Evolutionary conservation across 1,140 invertebrate genomes (phyloP).

Genomic region (Medauroidea extradentata): DNA sequence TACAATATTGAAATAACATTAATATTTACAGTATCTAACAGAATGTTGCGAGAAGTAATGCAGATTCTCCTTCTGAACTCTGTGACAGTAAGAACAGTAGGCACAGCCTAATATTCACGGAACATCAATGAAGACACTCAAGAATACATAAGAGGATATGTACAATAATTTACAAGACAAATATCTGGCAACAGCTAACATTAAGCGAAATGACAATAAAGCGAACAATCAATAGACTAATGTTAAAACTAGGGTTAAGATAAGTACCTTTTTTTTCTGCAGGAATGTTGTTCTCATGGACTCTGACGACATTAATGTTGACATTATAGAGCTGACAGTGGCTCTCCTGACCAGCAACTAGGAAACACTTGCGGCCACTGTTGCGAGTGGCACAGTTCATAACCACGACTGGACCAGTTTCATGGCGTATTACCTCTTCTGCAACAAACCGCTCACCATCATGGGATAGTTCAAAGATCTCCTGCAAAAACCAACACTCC

Average conservation of each 20-base stretch:
- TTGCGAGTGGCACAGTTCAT: conserved; percentile 81
- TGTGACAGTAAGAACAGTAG: no score
- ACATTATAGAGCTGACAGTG: conserved; percentile 86
- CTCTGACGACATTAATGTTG: conserved; percentile 56
- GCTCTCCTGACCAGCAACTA: conserved; percentile 88
- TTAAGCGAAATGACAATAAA: no score
- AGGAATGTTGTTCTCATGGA: conserved; percentile 12
- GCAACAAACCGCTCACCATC: conserved; percentile 75
- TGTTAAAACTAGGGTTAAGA: no score
- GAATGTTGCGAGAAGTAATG: no score
- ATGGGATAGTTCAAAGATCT: conserved; percentile 86
- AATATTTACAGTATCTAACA: no score
- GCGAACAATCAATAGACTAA: no score
- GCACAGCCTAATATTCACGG: no score
- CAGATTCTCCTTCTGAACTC: no score
- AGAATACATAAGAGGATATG: no score
- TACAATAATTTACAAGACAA: no score
- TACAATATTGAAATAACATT: not conserved
- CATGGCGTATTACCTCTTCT: conserved; percentile 80
- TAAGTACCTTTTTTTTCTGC: conserved; percentile 16
- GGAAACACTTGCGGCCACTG: conserved; percentile 63
- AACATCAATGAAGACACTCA: no score
- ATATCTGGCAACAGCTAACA: no score
- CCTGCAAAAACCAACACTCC: conserved; percentile 52
- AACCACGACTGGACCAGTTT: conserved; percentile 82